Base-by-base conservation (phyloP, 2,888 invertebrate species). In the Neoitamus cyanurus region DNA sequence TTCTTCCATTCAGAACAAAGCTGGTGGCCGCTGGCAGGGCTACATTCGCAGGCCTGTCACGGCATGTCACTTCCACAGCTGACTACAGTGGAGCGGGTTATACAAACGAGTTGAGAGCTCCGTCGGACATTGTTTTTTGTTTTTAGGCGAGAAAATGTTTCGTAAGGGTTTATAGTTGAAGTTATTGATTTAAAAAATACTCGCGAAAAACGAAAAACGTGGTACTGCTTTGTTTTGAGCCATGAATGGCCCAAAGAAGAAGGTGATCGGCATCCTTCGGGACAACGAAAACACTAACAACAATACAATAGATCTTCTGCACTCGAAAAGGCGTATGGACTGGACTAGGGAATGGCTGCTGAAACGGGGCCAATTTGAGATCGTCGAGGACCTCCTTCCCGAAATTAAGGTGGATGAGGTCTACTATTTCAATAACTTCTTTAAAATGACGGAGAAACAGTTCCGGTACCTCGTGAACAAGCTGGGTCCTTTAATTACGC, bases 341-440 rank as follows among this genome's bases (percentile, higher is more conserved):
- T 90, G 90, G 90, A 90, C 90, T 68, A 89, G 89, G 86, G 90
- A 90, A 85, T 90, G 90, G 90, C 87, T 90, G 85, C 89, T 88
- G 84, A 90, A 90, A 84, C 90, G 90, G 85, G 90, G 90, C 85
- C 89, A 90, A 84, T 90, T 90, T 83, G 88, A 90, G n/a, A 89
- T 89, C 84, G 89, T 90, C 84, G 90, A 90, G 86, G 90, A 90
- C 84, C 86, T 90, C 83, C 88, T 89, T 1, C 90, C 90, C 48
- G 90, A 90, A 83, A 87, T 90, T 83, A 90, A 90, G 80, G 89
- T 88, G 85, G 90, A 90, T 46, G 90, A 90, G 86, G 89, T 89
- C 85, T 90, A 90, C 84, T 90, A 90, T 87, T 88, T 90, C 85
- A 90, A 90, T 88, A 89, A 89, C 85, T 90, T 90, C 86, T 90